Conservation (phyloP, 2,113 vertebrate species). For the Damaliscus lunatus region DNA sequence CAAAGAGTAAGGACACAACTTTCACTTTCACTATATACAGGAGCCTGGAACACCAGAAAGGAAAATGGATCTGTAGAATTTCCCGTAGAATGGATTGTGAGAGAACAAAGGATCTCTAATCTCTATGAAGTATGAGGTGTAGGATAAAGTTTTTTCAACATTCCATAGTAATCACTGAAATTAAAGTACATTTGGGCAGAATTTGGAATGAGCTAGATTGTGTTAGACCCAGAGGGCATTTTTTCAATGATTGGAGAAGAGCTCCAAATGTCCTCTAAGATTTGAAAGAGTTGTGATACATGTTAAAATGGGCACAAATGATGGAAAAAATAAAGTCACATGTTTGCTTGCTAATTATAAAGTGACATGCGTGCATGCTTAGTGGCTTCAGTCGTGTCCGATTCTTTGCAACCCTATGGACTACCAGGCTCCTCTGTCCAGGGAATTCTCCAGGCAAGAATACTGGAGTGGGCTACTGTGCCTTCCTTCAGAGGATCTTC, state of each 20-base stretch:
- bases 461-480: background rate
- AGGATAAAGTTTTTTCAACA: background rate
- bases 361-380: background rate
- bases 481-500: background rate
- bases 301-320: background rate
- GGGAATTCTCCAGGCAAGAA: background rate
- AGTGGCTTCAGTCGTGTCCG: fast-evolving
- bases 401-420: background rate
- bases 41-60: background rate
- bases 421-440: background rate
- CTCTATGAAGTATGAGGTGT: background rate
- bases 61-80: background rate
- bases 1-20: background rate
- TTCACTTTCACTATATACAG: background rate
- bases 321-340: background rate
- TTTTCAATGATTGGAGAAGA: background rate
- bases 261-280: background rate
- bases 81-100: background rate
- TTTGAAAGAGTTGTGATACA: background rate
- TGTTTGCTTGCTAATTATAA: background rate
- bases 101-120: background rate
- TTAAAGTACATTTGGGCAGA: background rate
- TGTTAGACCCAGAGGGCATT: background rate
- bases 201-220: background rate
- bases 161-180: background rate